Conservation (phyloP, 2,888 invertebrate genomes). For the Ypsolopha scabrella region DNA sequence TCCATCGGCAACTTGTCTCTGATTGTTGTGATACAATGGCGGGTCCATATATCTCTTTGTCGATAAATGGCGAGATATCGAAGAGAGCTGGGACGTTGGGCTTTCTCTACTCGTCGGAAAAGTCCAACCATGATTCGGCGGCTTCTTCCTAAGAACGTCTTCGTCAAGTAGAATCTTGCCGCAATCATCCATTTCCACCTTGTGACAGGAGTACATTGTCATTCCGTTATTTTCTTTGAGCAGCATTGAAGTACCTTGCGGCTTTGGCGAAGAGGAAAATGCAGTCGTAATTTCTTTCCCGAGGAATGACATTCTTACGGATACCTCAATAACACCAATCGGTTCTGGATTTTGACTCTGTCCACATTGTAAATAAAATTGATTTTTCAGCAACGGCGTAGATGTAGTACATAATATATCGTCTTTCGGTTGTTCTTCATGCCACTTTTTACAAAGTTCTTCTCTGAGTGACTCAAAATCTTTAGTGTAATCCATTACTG, state of each 20-base stretch:
- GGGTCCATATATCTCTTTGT: neutral
- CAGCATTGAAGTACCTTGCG: slow-evolving; percentile 35
- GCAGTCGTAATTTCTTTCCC: slow-evolving; percentile 62
- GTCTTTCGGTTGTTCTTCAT: slow-evolving; percentile 43
- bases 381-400: slow-evolving; percentile 45
- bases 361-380: slow-evolving; percentile 49
- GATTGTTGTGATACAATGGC: slow-evolving; percentile 5
- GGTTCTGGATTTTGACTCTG: slow-evolving; percentile 36
- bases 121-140: slow-evolving; percentile 7
- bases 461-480: slow-evolving; percentile 42
- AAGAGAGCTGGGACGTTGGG: neutral
- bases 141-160: slow-evolving; percentile 33
- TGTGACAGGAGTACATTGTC: slow-evolving; percentile 56
- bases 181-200: slow-evolving; percentile 58
- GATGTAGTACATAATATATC: slow-evolving; percentile 54
- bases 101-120: neutral
- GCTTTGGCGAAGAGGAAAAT: slow-evolving; percentile 40
- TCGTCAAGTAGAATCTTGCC: slow-evolving; percentile 57
- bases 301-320: slow-evolving; percentile 54
- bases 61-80: neutral
- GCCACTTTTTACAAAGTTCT: slow-evolving; percentile 52
- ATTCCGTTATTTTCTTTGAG: slow-evolving; percentile 53
- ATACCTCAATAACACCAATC: slow-evolving; percentile 53
- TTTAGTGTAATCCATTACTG: slow-evolving; percentile 45
- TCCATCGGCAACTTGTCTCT: slow-evolving; percentile 27